phyloP scores from a whole-genome alignment of 2,113 vertebrate genomes.

The Apistogramma diplotaenia region DNA sequence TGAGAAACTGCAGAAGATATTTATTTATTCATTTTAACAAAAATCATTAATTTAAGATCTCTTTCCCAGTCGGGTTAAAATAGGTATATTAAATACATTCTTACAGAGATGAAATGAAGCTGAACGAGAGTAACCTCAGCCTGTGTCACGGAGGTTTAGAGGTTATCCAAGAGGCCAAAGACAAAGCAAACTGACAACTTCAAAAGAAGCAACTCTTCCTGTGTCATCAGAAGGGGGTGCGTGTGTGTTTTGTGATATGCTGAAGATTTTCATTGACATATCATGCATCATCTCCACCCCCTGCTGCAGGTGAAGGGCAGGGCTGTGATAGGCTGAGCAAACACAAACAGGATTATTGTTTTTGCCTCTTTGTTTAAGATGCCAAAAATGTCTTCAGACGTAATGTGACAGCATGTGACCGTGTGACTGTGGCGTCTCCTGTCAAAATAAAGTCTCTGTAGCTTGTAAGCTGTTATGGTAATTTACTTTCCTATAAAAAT shows the following conservation, averaged over 20 bases:
- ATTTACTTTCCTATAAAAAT: neutral
- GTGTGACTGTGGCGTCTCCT: neutral
- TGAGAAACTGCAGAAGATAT: neutral
- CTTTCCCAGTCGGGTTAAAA: neutral
- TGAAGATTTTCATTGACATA: slow-evolving; percentile 9
- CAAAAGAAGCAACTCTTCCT: slow-evolving; percentile 32
- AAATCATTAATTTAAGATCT: too few species aligned
- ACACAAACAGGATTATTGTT: slow-evolving; percentile 27
- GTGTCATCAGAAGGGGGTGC: slow-evolving; percentile 22
- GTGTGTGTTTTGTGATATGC: slow-evolving; percentile 12
- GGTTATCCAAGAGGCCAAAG: slow-evolving; percentile 35
- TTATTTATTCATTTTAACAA: too few species aligned
- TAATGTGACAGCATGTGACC: neutral
- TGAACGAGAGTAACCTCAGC: slow-evolving; percentile 43
- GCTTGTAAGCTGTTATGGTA: neutral
- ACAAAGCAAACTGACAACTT: slow-evolving; percentile 53
- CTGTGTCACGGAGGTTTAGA: slow-evolving; percentile 18
- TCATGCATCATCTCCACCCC: neutral
- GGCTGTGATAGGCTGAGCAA: slow-evolving; percentile 36
- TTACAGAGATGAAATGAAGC: neutral
- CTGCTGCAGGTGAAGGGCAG: slow-evolving; percentile 33
- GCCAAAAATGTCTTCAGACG: neutral
- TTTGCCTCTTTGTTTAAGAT: slow-evolving; percentile 11
- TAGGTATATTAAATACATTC: neutral
- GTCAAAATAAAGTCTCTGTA: too few species aligned